Evolutionary conservation across 2,113 vertebrate genomes (phyloP), one percentile per base, ranked within the genome.

Genomic region (Stercorarius parasiticus): DNA sequence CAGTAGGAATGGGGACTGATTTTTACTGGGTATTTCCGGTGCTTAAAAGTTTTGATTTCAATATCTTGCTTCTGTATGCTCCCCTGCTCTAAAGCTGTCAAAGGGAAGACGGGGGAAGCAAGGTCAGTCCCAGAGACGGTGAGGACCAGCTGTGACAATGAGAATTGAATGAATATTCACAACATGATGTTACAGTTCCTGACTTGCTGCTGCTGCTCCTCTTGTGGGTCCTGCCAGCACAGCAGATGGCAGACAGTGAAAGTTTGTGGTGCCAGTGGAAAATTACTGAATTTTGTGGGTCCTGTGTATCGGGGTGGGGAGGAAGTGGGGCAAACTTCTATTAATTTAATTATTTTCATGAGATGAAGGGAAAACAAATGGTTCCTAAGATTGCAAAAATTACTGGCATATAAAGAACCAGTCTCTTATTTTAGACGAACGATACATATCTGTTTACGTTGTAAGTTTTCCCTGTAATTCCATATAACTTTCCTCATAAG

Each of bases 191-290:
- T 93, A 88, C 58, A 64, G 50, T 78, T 61, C 83, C 76, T 93
- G 88, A 78, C 81, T 82, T 82, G 77, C 70, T 94, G 58, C 83
- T 47, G 45, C 32, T 91, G 14, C 88, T 96, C 67, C 84, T 89
- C 74, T 74, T 56, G 38, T 73, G 86, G 86, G 86, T 95, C 87
- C 70, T 96, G 95, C 95, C 92, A 93, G 82, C 32, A 47, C 74
- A 90, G 95, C 95, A 95, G 92, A 96, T 97, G 97, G 93, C 94
- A 96, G 62, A 40, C 71, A 45, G 47, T 88, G 90, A 82, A 73
- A 82, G 80, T 50, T 69, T 67, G 9, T 85, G 74, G 52, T 96
- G 56, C 86, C 77, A 95, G 80, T 91, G 95, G 95, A 96, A 96
- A 96, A 94, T 88, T 74, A 85, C 92, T 55, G 93, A 65, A 52